Evolutionary conservation across 2,113 vertebrate genomes (phyloP).

Genomic region (Dissostichus mawsoni): DNA sequence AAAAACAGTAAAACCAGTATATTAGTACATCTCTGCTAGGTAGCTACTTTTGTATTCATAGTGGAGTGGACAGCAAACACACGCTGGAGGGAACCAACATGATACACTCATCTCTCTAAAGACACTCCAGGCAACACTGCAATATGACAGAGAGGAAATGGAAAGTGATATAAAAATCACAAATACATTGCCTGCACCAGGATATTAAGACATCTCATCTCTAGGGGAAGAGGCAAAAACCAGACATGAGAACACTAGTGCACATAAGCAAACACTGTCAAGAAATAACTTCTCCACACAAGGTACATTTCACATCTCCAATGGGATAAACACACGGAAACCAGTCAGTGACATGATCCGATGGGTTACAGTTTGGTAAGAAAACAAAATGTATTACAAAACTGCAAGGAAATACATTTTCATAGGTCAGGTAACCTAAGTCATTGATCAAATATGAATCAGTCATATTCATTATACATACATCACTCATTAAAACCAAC

Average conservation of each 20-base stretch:
- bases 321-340: constrained; percentile 1
- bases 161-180: constrained; percentile 28
- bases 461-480: too few relatives aligned
- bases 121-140: constrained; percentile 15
- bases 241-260: constrained; percentile 13
- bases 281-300: constrained; percentile 9
- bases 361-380: neutral
- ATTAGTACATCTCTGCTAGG: neutral
- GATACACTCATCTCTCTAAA: constrained; percentile 21
- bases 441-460: too few relatives aligned
- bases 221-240: constrained; percentile 1
- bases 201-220: constrained; percentile 34
- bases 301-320: neutral
- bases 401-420: neutral
- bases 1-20: neutral
- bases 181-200: constrained; percentile 1
- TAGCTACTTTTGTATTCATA: constrained; percentile 13
- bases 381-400: neutral
- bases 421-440: too few relatives aligned
- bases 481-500: neutral
- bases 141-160: constrained; percentile 7
- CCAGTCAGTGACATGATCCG: too few relatives aligned
- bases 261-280: constrained; percentile 13
- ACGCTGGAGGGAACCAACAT: constrained; percentile 14
- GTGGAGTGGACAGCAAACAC: constrained; percentile 23